A percentile compares a stretch with the other conserved stretches of the same genome.
These are phyloP conservation scores for Pseudochaenichthys georgianus DNA, from an alignment of 2,797 vertebrate genomes.

Conservation along the genomic window DNA sequence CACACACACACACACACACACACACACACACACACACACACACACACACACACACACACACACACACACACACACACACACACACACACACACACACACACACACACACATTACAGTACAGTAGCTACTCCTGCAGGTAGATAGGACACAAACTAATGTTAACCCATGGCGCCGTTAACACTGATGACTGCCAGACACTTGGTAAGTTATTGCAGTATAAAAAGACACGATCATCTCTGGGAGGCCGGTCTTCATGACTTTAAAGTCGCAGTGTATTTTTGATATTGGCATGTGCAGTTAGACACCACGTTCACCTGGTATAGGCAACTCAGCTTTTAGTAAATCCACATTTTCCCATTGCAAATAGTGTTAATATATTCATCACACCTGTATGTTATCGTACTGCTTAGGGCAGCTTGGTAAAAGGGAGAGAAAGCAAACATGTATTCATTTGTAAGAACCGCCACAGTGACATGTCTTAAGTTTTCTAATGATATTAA, in stretches of 20 bases:
- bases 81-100: constrained; percentile 21
- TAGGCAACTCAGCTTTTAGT: constrained; percentile 23
- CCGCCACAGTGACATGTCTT: background rate
- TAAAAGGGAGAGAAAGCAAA: constrained; percentile 16
- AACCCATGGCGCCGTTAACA: constrained; percentile 61
- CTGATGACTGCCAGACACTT: constrained; percentile 60
- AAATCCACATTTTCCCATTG: constrained; percentile 17
- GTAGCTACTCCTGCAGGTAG: constrained; percentile 35
- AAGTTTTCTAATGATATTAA: constrained; percentile 19
- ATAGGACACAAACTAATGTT: constrained; percentile 48
- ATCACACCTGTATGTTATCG: constrained; percentile 35
- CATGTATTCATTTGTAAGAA: constrained; percentile 18
- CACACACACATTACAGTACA: constrained; percentile 19
- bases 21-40: too few species aligned
- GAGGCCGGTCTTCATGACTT: constrained; percentile 64
- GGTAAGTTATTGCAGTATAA: constrained; percentile 72
- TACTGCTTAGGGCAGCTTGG: constrained; percentile 29
- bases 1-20: too few species aligned
- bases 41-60: too few species aligned
- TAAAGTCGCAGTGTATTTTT: constrained; percentile 75
- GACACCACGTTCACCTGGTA: constrained; percentile 26
- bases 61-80: too few species aligned
- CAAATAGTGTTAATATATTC: constrained; percentile 45
- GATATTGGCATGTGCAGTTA: constrained; percentile 71
- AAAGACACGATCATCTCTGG: constrained; percentile 70